phyloP scores from a whole-genome alignment of 1,140 invertebrate genomes.

The Trypoxylus dichotomus region DNA sequence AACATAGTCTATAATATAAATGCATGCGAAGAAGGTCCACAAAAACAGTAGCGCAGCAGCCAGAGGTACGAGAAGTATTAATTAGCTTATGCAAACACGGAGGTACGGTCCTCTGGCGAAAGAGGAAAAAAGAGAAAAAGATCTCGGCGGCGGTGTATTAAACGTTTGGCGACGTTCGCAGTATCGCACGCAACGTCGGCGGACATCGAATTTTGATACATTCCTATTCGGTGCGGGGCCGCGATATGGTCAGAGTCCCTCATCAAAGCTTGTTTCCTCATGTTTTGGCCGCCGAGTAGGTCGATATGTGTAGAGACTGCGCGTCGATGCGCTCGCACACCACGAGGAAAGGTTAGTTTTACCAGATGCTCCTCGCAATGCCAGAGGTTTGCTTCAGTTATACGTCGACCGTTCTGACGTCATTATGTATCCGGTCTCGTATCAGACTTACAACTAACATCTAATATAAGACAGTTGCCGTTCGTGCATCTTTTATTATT shows the following conservation, averaged over 20 bases:
- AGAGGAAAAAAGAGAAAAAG: not conserved
- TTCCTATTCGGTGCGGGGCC: not conserved
- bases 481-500: not conserved
- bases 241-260: not conserved
- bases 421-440: not conserved
- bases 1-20: too few relatives aligned
- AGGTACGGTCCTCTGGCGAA: not conserved
- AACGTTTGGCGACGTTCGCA: not conserved
- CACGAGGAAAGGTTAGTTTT: conserved; percentile 2
- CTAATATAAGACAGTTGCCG: not conserved
- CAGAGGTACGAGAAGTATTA: not conserved
- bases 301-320: conserved; percentile 5
- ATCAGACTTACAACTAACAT: not conserved
- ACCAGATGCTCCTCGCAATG: conserved; percentile 5
- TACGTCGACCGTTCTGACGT: conserved; percentile 1
- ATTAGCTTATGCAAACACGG: not conserved
- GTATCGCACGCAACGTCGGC: not conserved
- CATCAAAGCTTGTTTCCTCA: conserved; percentile 6
- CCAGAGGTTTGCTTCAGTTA: not conserved
- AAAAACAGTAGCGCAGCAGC: not conserved
- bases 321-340: not conserved
- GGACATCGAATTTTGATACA: not conserved
- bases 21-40: not conserved
- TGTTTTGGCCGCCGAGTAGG: conserved; percentile 1
- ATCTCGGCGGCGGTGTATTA: not conserved